phyloP scores from a whole-genome alignment of 53 echinoderm and acorn worm genomes.

The Echinometra lucunter region DNA sequence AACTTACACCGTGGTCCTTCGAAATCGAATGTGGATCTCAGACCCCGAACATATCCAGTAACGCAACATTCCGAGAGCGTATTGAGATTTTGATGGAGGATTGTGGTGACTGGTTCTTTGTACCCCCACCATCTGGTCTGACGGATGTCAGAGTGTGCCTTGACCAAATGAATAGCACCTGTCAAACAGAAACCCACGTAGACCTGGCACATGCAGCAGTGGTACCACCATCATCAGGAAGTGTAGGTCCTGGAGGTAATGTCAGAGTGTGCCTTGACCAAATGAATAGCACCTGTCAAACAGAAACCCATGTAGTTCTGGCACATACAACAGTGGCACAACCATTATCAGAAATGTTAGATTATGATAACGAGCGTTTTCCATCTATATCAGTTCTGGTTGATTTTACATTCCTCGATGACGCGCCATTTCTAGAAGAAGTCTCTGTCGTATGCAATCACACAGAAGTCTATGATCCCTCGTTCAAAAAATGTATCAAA shows the following conservation, averaged over 20 bases:
- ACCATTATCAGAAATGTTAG: neutral
- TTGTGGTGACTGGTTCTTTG: conserved; percentile 2
- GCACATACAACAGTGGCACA: neutral
- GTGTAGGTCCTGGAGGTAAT: neutral
- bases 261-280: neutral
- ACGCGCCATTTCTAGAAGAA: neutral
- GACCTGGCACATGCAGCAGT: neutral
- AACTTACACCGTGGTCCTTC: conserved; percentile 61
- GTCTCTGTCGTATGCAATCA: conserved; percentile 7
- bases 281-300: neutral
- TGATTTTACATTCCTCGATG: conserved; percentile 6
- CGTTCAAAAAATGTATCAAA: neutral
- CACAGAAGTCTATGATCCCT: conserved; percentile 6
- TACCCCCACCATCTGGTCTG: neutral
- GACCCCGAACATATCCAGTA: neutral
- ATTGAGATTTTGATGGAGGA: neutral
- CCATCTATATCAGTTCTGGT: conserved; percentile 35
- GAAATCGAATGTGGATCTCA: neutral
- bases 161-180: neutral
- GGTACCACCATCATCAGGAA: neutral
- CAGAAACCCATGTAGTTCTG: neutral
- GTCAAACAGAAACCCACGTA: neutral
- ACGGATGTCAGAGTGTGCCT: neutral
- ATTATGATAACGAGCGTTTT: neutral
- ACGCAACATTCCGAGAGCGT: conserved; percentile 11